phyloP scores from a whole-genome alignment of 2,888 invertebrate genomes.

The Scaptomyza cyrtandrae region DNA sequence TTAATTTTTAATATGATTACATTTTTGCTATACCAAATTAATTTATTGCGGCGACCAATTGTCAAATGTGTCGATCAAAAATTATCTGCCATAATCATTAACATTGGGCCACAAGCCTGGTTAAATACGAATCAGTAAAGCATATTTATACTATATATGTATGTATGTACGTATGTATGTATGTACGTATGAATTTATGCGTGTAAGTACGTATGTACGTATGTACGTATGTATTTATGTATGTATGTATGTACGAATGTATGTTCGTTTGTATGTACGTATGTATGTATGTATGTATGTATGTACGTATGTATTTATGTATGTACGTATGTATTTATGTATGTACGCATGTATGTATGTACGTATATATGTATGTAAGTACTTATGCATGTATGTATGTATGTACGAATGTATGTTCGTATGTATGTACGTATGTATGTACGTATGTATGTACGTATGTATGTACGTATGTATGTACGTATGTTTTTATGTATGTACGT shows the following conservation, averaged over 20 bases:
- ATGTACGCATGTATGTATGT: neutral
- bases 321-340: neutral
- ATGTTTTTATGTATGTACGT: too few relatives aligned
- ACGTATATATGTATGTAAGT: neutral
- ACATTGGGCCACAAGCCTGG: conserved; percentile 22
- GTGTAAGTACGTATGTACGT: neutral
- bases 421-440: neutral
- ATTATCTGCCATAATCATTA: conserved; percentile 37
- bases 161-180: neutral
- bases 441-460: neutral
- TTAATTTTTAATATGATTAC: conserved; percentile 28
- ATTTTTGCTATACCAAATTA: conserved; percentile 12
- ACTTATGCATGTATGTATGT: neutral
- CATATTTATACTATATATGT: neutral
- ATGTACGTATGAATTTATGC: neutral
- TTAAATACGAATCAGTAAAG: conserved; percentile 6
- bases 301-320: neutral
- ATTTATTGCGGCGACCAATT: conserved; percentile 66
- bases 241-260: neutral
- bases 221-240: neutral
- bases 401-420: neutral
- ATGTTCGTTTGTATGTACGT: neutral
- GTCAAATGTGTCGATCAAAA: conserved; percentile 67
- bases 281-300: neutral
- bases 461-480: neutral